phyloP scores from a whole-genome alignment of 2,888 invertebrate species.

The Oasisia sp. region DNA sequence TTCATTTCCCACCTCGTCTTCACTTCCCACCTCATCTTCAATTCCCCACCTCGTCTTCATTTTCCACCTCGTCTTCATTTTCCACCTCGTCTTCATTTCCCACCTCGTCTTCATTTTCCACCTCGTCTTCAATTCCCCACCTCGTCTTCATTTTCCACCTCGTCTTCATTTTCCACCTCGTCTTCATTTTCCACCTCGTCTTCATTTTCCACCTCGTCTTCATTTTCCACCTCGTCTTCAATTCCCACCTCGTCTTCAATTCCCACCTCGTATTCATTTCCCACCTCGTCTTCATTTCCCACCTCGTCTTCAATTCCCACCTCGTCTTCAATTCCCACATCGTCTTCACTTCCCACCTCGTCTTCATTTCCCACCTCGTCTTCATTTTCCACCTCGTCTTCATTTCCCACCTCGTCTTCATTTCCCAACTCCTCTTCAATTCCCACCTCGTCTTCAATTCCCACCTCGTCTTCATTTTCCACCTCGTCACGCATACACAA shows the following conservation, averaged over 20 bases:
- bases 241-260: neutral
- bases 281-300: neutral
- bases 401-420: neutral
- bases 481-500: neutral
- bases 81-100: neutral
- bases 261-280: neutral
- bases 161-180: neutral
- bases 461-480: neutral
- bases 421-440: neutral
- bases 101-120: neutral
- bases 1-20: neutral
- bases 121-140: too few species aligned
- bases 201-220: neutral
- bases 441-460: neutral
- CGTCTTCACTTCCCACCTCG: neutral
- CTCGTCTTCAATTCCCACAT: neutral
- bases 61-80: neutral
- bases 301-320: neutral
- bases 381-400: neutral
- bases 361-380: neutral
- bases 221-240: neutral
- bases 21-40: neutral
- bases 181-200: neutral
- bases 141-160: neutral
- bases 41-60: too few species aligned